A percentile compares a stretch with the other conserved stretches of the same genome.
These are phyloP conservation scores for Lepidostoma basale DNA, from an alignment of 1,140 invertebrate genomes.

Conservation along the genomic window DNA sequence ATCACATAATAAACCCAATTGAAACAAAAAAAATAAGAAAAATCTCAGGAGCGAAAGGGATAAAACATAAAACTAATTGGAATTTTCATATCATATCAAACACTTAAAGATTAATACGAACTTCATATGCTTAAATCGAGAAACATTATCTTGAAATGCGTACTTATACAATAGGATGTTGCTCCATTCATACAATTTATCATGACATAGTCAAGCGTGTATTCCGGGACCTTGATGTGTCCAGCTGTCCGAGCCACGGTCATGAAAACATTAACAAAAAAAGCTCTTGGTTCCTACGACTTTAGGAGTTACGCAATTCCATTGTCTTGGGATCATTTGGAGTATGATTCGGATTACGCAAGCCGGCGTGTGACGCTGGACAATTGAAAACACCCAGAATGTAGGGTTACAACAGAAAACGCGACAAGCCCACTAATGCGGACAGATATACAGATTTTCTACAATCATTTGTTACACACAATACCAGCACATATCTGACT, in stretches of 20 bases:
- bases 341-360: no score
- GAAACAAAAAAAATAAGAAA: no score
- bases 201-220: not conserved
- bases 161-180: constrained; percentile 4
- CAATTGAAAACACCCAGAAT: not conserved
- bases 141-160: no score
- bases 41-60: no score
- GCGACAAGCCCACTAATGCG: not conserved
- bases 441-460: not conserved
- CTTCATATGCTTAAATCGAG: no score
- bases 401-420: not conserved
- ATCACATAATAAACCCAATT: no score
- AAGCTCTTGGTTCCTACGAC: not conserved
- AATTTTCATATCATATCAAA: no score
- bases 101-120: no score
- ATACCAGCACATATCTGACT: not conserved
- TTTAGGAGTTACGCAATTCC: not conserved
- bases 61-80: no score
- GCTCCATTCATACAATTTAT: not conserved
- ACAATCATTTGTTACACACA: not conserved
- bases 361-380: not conserved
- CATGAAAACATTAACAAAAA: not conserved
- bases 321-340: no score
- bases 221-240: not conserved
- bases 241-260: not conserved